Percentiles rank a stretch among this genome's conserved stretches.
phyloP scores from a whole-genome alignment of 30 jellyfish, hydroid and myxozoan genomes.

The Chrysaora quinquecirrha region DNA sequence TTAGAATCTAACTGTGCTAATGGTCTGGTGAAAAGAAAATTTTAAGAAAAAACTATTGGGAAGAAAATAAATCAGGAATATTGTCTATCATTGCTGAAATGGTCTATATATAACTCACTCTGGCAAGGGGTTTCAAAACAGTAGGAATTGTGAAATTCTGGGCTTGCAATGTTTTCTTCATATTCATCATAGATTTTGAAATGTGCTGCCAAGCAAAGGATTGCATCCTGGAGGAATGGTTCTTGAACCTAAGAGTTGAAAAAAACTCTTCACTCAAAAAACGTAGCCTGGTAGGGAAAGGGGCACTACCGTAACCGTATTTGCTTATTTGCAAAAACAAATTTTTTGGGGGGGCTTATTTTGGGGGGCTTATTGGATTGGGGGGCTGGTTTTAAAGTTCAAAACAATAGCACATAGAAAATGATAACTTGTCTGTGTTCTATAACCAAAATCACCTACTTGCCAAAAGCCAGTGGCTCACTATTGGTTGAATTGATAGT shows the following conservation, averaged over 20 bases:
- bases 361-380: no score
- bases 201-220: slow-evolving; percentile 57
- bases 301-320: no score
- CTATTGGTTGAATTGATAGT: no score
- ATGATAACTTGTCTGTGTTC: no score
- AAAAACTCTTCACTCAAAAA: background rate
- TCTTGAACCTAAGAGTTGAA: slow-evolving; percentile 85
- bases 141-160: background rate
- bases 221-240: slow-evolving; percentile 70
- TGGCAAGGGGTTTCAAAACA: background rate
- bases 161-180: slow-evolving; percentile 52
- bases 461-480: no score
- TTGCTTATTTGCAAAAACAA: no score
- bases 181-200: slow-evolving; percentile 86
- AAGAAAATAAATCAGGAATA: no score
- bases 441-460: no score
- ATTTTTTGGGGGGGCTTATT: background rate
- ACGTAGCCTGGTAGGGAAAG: no score
- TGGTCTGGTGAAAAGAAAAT: background rate
- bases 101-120: no score
- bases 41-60: background rate
- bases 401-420: background rate
- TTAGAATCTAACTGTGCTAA: background rate
- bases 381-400: background rate
- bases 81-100: no score